phyloP scores from a whole-genome alignment of 2,888 invertebrate species.

The Rotaria sp. region DNA sequence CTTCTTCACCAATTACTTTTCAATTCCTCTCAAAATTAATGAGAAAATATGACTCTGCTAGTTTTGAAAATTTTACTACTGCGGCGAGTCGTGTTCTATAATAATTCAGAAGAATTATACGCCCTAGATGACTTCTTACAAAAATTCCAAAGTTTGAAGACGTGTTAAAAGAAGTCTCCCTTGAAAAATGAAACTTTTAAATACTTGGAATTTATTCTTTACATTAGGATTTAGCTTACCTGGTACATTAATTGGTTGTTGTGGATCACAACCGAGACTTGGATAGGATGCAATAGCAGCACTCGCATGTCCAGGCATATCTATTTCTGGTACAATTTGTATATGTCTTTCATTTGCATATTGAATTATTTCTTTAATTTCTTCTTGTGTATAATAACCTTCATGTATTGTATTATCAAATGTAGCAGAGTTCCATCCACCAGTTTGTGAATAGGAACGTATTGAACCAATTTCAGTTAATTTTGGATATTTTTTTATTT shows the following conservation, averaged over 20 bases:
- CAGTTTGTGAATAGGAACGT: not conserved
- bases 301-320: slow-evolving; percentile 51
- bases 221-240: slow-evolving; percentile 33
- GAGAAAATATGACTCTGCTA: no score
- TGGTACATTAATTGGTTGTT: slow-evolving; percentile 41
- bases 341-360: slow-evolving; percentile 47
- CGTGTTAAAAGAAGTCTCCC: no score
- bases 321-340: slow-evolving; percentile 51
- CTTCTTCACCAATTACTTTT: no score
- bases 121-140: no score
- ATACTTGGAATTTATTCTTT: no score
- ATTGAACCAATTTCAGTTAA: not conserved
- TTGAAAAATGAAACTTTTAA: no score
- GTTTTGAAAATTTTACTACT: no score
- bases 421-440: not conserved
- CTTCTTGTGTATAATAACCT: not conserved
- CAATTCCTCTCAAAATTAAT: no score
- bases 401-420: not conserved
- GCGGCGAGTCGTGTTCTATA: no score
- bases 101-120: no score
- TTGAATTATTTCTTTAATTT: slow-evolving; percentile 45
- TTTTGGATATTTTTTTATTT: not conserved
- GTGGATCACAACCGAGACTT: not conserved
- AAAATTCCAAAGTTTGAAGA: no score
- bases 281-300: slow-evolving; percentile 43